Percentiles rank a stretch among this genome's conserved stretches.
These are phyloP conservation scores for Eurytoma adleriae DNA, from an alignment of 2,888 invertebrate genomes.

Conservation along the genomic window DNA sequence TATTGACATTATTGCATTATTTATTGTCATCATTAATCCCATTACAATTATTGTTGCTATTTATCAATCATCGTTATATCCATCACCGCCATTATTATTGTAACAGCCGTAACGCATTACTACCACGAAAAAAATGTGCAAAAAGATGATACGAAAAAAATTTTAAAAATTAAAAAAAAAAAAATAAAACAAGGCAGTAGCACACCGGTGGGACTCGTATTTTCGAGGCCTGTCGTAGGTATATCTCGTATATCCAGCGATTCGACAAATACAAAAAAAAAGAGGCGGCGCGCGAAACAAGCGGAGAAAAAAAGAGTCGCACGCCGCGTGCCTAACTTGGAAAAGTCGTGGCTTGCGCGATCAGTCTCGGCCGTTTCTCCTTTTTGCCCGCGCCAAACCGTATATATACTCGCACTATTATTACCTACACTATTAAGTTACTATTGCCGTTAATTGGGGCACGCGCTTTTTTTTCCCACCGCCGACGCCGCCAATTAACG, in stretches of 20 bases:
- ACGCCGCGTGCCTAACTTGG: slow-evolving; percentile 22
- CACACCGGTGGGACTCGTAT: too few relatives aligned
- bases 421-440: slow-evolving; percentile 1
- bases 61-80: neutral
- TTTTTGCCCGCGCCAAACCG: neutral
- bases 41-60: slow-evolving; percentile 3
- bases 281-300: neutral
- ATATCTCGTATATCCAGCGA: neutral
- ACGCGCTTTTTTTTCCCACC: slow-evolving; percentile 27
- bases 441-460: slow-evolving; percentile 42
- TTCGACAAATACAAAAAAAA: neutral
- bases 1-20: neutral
- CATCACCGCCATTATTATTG: neutral
- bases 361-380: neutral
- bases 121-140: slow-evolving; percentile 3
- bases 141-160: neutral
- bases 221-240: too few relatives aligned
- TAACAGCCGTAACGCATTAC: neutral
- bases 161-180: neutral
- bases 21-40: neutral
- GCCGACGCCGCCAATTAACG: slow-evolving; percentile 31
- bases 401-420: too few relatives aligned
- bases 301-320: slow-evolving; percentile 4
- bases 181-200: neutral
- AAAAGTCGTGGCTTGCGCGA: slow-evolving; percentile 26